These are phyloP conservation scores for Sinhomidia bicolor DNA, from an alignment of 2,888 invertebrate genomes.

Conservation along the genomic window DNA sequence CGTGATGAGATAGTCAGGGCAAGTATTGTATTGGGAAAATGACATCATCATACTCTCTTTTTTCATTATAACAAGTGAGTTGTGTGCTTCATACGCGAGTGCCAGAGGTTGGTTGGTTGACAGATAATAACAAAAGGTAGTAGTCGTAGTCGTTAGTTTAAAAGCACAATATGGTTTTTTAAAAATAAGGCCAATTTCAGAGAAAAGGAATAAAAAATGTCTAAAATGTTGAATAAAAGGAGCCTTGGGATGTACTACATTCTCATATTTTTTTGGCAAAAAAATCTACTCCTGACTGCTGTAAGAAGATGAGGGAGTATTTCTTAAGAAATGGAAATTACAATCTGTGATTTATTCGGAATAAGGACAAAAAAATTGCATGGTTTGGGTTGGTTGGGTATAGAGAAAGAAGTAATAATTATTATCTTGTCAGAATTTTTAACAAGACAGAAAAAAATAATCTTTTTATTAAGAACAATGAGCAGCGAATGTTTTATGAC, in stretches of 20 bases:
- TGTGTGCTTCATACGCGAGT: too few species aligned
- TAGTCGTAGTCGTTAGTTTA: background rate
- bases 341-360: slow-evolving; percentile 59
- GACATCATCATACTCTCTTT: too few species aligned
- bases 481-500: too few species aligned
- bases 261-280: background rate
- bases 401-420: too few species aligned
- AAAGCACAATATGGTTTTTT: background rate
- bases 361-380: slow-evolving; percentile 14
- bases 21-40: slow-evolving; percentile 54
- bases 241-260: slow-evolving; percentile 30
- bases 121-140: background rate
- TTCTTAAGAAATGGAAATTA: slow-evolving; percentile 48
- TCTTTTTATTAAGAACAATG: too few species aligned
- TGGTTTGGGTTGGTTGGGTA: slow-evolving; percentile 53
- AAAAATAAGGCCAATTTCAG: slow-evolving; percentile 27
- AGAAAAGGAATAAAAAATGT: slow-evolving; percentile 3
- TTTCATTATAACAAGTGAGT: slow-evolving; percentile 46
- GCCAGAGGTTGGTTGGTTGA: background rate
- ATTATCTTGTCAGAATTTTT: slow-evolving; percentile 66
- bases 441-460: background rate
- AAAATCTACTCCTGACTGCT: background rate
- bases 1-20: slow-evolving; percentile 36
- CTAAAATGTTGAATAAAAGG: slow-evolving; percentile 34
- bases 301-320: too few species aligned